Evolutionary conservation across 2,888 invertebrate species (phyloP).

Genomic region (Enchytraeus crypticus): DNA sequence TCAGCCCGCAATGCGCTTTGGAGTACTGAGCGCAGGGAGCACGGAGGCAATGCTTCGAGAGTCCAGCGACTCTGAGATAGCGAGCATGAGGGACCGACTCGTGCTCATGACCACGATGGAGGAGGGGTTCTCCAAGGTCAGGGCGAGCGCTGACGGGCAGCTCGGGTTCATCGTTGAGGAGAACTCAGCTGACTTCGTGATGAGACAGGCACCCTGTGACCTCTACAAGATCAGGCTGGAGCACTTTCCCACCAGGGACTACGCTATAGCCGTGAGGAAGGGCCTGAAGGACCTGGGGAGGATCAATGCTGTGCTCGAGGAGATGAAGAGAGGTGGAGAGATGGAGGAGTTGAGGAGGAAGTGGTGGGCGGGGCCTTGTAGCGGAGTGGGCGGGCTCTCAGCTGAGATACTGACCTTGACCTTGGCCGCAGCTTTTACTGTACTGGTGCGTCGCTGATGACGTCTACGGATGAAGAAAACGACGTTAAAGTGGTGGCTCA

Average conservation of each 20-base stretch:
- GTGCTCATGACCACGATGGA: slow-evolving; percentile 12
- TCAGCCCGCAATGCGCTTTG: too few species aligned
- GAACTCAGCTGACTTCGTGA: slow-evolving; percentile 30
- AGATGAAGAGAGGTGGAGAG: slow-evolving; percentile 27
- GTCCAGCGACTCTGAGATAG: too few species aligned
- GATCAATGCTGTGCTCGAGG: slow-evolving; percentile 27
- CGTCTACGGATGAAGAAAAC: too few species aligned
- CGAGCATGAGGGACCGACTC: too few species aligned
- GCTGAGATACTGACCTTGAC: too few species aligned
- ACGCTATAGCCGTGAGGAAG: slow-evolving; percentile 27
- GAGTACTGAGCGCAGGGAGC: too few species aligned
- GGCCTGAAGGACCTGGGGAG: slow-evolving; percentile 15
- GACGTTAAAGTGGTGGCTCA: too few species aligned
- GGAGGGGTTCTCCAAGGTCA: slow-evolving; percentile 27
- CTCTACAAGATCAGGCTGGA: slow-evolving; percentile 31
- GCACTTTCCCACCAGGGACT: slow-evolving; percentile 20
- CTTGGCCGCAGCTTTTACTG: too few species aligned
- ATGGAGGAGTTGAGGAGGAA: slow-evolving; percentile 27
- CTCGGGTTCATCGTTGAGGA: slow-evolving; percentile 36
- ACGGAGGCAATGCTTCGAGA: too few species aligned
- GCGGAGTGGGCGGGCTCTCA: too few species aligned
- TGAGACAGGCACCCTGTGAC: slow-evolving; percentile 32
- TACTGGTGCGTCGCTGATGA: too few species aligned
- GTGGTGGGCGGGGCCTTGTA: slow-evolving; percentile 28
- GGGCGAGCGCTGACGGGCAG: slow-evolving; percentile 12